These are phyloP conservation scores for Keiferia lycopersicella DNA, from an alignment of 2,888 invertebrate species.

Conservation along the genomic window DNA sequence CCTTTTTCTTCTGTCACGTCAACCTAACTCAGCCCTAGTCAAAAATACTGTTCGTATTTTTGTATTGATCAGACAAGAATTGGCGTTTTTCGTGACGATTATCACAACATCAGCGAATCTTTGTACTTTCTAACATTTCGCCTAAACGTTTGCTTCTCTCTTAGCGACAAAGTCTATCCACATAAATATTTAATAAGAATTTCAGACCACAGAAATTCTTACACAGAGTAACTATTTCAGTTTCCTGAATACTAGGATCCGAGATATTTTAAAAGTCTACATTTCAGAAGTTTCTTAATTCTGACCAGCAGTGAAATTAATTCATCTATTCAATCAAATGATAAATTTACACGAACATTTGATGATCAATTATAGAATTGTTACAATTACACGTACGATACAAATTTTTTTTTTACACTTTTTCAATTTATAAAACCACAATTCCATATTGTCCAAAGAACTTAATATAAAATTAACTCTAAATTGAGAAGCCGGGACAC, in stretches of 20 bases:
- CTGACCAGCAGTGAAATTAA: conserved; percentile 16
- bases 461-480: conserved; percentile 31
- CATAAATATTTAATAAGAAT: background rate
- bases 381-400: conserved; percentile 36
- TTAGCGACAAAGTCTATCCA: background rate
- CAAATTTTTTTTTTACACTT: conserved; percentile 60
- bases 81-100: conserved; percentile 39
- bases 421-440: conserved; percentile 64
- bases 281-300: background rate
- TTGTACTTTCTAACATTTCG: conserved; percentile 47
- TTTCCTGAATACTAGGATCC: background rate
- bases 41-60: background rate
- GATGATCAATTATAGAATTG: conserved; percentile 28
- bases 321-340: conserved; percentile 9
- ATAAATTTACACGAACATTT: conserved; percentile 7
- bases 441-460: conserved; percentile 67
- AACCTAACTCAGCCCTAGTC: background rate
- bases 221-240: background rate
- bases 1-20: background rate
- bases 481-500: conserved; percentile 23
- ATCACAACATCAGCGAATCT: conserved; percentile 54
- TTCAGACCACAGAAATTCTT: background rate
- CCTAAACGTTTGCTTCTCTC: background rate
- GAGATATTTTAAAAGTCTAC: background rate
- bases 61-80: background rate